These are phyloP conservation scores for Piprites chloris DNA, from an alignment of 2,113 vertebrate species.

Conservation along the genomic window DNA sequence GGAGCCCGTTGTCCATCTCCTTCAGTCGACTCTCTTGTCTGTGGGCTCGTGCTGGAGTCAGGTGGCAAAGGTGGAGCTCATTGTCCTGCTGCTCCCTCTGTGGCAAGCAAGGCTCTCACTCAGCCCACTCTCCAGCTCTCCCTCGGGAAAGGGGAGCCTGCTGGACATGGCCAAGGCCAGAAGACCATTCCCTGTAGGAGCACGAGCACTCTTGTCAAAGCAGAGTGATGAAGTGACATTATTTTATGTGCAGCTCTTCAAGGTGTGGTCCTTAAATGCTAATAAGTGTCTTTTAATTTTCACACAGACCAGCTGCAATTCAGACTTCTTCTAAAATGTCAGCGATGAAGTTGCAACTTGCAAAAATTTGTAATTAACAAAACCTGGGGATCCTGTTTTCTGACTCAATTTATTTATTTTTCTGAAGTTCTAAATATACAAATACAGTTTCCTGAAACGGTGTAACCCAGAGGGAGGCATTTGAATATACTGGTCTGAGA, in stretches of 20 bases:
- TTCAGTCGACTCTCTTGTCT: not conserved
- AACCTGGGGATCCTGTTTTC: not conserved
- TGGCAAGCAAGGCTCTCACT: not conserved
- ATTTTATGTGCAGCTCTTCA: not conserved
- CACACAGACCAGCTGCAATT: not conserved
- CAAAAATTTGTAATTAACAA: not conserved
- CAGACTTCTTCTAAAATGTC: not conserved
- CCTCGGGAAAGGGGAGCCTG: not conserved
- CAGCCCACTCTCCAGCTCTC: not conserved
- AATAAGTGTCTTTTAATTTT: not conserved
- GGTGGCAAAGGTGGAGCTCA: too few relatives aligned
- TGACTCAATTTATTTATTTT: not conserved
- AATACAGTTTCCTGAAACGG: not conserved
- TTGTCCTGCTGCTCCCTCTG: accelerated
- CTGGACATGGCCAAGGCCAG: not conserved
- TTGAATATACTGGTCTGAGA: not conserved
- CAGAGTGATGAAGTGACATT: not conserved
- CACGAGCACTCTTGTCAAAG: not conserved
- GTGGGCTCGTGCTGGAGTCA: not conserved
- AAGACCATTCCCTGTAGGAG: not conserved
- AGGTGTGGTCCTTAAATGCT: not conserved
- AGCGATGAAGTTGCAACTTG: not conserved
- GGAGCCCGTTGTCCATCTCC: not conserved
- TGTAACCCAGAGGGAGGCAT: not conserved
- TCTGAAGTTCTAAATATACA: not conserved